Evolutionary conservation across 2,113 vertebrate species (phyloP).

Genomic region (Phalacrocorax brasilianus): DNA sequence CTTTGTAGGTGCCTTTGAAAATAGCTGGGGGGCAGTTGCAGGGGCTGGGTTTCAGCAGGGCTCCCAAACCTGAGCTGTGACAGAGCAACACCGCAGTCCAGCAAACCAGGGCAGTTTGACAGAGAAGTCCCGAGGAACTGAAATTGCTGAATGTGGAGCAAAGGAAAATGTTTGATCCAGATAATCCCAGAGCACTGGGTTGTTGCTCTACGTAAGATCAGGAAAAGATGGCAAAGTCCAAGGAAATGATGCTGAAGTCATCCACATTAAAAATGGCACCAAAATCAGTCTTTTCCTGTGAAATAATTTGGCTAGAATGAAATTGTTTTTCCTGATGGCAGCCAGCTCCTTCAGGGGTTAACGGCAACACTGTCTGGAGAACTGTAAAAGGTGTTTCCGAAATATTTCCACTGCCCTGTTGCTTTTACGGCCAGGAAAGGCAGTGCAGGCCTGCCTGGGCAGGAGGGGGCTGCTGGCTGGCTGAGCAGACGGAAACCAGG

Average conservation of each 20-base stretch:
- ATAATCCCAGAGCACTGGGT: neutral
- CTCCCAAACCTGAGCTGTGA: accelerated
- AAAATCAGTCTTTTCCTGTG: slow-evolving; percentile 1
- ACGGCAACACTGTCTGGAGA: slow-evolving; percentile 18
- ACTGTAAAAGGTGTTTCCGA: slow-evolving; percentile 58
- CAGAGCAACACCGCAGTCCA: neutral
- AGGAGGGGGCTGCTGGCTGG: neutral
- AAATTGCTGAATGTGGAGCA: accelerated
- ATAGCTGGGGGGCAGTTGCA: neutral
- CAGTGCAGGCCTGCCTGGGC: slow-evolving; percentile 37
- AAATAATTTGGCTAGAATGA: neutral
- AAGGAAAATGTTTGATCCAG: neutral
- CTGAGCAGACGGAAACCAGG: neutral
- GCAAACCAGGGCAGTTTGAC: neutral
- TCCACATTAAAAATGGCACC: neutral
- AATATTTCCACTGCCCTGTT: slow-evolving; percentile 50
- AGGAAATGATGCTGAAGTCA: neutral
- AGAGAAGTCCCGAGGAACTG: neutral
- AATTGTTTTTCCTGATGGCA: slow-evolving; percentile 21
- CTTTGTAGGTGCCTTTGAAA: slow-evolving; percentile 35
- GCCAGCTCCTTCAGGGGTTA: slow-evolving; percentile 43
- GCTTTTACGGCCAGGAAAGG: slow-evolving; percentile 50
- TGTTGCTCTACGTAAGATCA: neutral
- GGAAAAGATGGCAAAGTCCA: neutral
- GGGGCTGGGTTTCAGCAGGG: neutral